These are phyloP conservation scores for Rostratula benghalensis DNA, from an alignment of 2,113 vertebrate species.

Conservation along the genomic window DNA sequence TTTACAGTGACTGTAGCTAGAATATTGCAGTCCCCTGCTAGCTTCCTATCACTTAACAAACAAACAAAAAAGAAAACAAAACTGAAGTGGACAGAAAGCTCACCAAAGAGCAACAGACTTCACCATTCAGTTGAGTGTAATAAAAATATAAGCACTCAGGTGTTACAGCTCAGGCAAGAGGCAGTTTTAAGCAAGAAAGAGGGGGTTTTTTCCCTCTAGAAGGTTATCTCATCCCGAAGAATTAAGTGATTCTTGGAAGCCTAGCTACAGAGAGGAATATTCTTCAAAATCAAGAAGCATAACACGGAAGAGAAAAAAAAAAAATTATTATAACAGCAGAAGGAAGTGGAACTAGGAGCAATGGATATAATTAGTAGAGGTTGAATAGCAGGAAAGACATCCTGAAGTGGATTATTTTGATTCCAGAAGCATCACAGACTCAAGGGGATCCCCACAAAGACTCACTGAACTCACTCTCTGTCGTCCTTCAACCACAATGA, in stretches of 20 bases:
- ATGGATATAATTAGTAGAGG: background rate
- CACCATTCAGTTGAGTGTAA: accelerated
- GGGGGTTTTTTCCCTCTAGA: background rate
- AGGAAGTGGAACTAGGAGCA: background rate
- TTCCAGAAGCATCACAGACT: background rate
- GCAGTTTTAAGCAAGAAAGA: background rate
- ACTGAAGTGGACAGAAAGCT: background rate
- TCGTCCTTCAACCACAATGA: background rate
- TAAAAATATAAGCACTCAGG: accelerated
- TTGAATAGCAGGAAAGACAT: slow-evolving; percentile 13
- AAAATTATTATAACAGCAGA: background rate
- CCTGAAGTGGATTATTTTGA: background rate
- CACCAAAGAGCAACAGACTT: background rate
- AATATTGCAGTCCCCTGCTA: accelerated
- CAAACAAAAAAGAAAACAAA: background rate
- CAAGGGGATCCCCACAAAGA: background rate
- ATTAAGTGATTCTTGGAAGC: background rate
- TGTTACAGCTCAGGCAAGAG: background rate
- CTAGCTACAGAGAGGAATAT: background rate
- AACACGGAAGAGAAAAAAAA: background rate
- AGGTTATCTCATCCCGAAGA: background rate
- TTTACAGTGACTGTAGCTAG: accelerated
- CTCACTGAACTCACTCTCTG: accelerated
- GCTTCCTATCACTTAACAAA: background rate
- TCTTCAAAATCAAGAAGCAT: background rate